Percentiles rank a stretch among this genome's conserved stretches.
These are phyloP conservation scores for Trichacis sp. DNA, from an alignment of 2,888 invertebrate species.

Conservation along the genomic window DNA sequence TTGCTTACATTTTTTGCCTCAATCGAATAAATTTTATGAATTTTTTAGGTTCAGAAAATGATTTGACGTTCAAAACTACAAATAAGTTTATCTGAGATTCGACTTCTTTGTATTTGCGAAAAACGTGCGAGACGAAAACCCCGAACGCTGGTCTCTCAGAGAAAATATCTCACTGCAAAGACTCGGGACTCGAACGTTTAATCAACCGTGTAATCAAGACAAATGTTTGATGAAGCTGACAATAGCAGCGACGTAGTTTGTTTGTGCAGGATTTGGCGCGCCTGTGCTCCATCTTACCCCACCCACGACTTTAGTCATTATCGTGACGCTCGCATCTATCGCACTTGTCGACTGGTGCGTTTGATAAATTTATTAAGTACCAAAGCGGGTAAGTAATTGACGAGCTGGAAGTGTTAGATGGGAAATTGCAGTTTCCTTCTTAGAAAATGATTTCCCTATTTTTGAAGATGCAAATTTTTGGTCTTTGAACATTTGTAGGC, in stretches of 20 bases:
- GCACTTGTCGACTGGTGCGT: not conserved
- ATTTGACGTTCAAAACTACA: no score
- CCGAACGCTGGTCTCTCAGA: not conserved
- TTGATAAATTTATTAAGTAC: not conserved
- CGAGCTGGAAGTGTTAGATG: not conserved
- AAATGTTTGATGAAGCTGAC: conserved; percentile 66
- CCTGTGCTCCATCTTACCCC: conserved; percentile 3
- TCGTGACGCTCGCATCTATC: not conserved
- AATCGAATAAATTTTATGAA: no score
- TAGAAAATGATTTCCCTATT: no score
- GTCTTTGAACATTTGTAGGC: no score
- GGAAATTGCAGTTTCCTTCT: no score
- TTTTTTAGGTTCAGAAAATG: no score
- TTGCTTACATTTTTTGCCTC: no score
- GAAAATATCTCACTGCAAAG: not conserved
- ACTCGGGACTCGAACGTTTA: conserved; percentile 54
- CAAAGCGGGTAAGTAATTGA: not conserved
- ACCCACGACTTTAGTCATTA: not conserved
- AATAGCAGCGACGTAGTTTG: conserved; percentile 31
- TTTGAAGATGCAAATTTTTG: no score
- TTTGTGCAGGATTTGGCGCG: conserved; percentile 61
- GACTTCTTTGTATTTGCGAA: no score
- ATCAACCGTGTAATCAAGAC: conserved; percentile 66
- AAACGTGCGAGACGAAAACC: no score
- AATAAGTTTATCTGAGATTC: no score